Evolutionary conservation across 23 tunicate species (phyloP).

Genomic region (Ciona savignyi): DNA sequence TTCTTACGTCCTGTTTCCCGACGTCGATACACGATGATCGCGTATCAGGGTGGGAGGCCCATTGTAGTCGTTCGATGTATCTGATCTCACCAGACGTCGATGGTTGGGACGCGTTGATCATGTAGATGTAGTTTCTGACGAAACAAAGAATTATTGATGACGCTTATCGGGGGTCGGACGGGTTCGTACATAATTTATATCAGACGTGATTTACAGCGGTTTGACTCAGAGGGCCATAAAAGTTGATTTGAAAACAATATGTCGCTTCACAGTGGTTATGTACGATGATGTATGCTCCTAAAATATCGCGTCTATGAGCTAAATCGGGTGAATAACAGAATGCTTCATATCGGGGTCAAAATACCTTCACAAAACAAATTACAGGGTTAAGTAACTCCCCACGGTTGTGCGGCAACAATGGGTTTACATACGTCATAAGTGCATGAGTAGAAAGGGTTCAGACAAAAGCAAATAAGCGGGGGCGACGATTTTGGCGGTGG

Average conservation of each 20-base stretch:
- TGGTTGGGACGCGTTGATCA: slow-evolving; percentile 36
- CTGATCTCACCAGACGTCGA: background rate
- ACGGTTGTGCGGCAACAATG: too few species aligned
- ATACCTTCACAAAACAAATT: too few species aligned
- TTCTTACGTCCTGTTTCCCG: slow-evolving; percentile 13
- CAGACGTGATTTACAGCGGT: background rate
- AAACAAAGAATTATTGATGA: background rate
- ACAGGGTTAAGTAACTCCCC: too few species aligned
- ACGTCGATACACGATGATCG: slow-evolving; percentile 9
- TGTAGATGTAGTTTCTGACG: slow-evolving; percentile 54
- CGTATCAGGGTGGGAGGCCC: slow-evolving; percentile 15
- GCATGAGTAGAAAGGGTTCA: too few species aligned
- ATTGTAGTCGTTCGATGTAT: slow-evolving; percentile 37
- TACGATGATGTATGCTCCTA: background rate
- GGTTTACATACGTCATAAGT: too few species aligned
- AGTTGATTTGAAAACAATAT: background rate
- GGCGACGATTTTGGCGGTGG: too few species aligned
- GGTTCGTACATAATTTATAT: background rate
- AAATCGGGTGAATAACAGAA: background rate
- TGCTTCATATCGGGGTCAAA: too few species aligned
- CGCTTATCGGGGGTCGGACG: background rate
- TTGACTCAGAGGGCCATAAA: background rate
- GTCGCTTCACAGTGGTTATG: background rate
- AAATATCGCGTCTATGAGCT: background rate
- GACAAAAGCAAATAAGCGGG: too few species aligned